These are phyloP conservation scores for Uloborus plumipes DNA, from an alignment of 2,888 invertebrate genomes.

Conservation along the genomic window DNA sequence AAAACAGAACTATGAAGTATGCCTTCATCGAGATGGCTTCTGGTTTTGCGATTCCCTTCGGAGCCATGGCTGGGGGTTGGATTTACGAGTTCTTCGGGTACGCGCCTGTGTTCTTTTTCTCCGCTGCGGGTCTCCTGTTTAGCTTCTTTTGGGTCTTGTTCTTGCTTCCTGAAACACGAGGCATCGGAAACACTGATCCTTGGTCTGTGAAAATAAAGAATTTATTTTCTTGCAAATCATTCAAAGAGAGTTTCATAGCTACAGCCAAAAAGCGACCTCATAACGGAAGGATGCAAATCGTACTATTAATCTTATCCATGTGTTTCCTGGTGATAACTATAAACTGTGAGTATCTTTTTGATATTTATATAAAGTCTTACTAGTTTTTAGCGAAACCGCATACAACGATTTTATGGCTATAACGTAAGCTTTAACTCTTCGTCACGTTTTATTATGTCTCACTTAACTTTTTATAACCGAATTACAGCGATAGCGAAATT, in stretches of 20 bases:
- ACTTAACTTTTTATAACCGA: too few species aligned
- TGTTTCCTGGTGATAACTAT: constrained; percentile 24
- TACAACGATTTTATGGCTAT: too few species aligned
- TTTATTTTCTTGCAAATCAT: constrained; percentile 11
- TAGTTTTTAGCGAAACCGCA: too few species aligned
- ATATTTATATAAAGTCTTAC: background rate
- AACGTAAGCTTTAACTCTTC: too few species aligned
- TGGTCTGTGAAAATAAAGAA: constrained; percentile 6
- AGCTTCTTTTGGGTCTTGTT: constrained; percentile 19
- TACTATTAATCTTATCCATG: constrained; percentile 39
- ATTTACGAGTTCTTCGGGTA: constrained; percentile 28
- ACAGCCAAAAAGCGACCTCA: constrained; percentile 21
- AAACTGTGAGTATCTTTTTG: constrained; percentile 22
- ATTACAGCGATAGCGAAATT: too few species aligned
- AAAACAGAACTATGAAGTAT: constrained; percentile 47
- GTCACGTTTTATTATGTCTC: too few species aligned
- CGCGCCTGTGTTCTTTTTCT: constrained; percentile 17
- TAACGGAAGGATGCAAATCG: constrained; percentile 37
- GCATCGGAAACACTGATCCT: constrained; percentile 8
- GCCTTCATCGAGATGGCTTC: constrained; percentile 70
- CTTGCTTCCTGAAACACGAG: constrained; percentile 29
- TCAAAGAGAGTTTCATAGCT: constrained; percentile 31
- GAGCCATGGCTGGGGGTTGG: constrained; percentile 36
- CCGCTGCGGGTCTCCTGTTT: constrained; percentile 6
- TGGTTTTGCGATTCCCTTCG: constrained; percentile 78